These are phyloP conservation scores for Drosophila stalkeri DNA, from an alignment of 2,888 invertebrate species.

Conservation along the genomic window DNA sequence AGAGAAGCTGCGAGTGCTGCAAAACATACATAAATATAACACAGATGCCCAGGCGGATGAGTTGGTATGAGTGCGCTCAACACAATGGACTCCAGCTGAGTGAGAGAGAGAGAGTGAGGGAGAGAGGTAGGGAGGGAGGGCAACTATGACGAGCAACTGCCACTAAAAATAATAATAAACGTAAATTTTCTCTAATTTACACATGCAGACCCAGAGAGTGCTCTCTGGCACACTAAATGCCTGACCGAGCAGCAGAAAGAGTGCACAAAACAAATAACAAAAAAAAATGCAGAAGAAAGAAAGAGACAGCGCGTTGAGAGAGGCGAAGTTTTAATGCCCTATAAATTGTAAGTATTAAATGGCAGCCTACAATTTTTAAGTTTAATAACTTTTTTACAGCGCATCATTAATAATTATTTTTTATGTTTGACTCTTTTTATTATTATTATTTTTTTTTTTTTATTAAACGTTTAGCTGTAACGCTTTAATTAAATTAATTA, in stretches of 20 bases:
- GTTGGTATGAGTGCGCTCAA: constrained; percentile 43
- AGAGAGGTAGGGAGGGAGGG: neutral
- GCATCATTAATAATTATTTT: neutral
- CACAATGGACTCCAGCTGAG: constrained; percentile 65
- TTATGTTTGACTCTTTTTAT: neutral
- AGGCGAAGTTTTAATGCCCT: constrained; percentile 17
- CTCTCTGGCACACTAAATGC: constrained; percentile 15
- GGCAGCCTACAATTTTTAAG: neutral
- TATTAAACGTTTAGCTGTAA: neutral
- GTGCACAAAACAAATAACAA: neutral
- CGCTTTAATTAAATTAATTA: neutral
- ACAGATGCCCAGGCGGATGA: constrained; percentile 64
- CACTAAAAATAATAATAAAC: constrained; percentile 81
- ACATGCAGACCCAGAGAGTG: constrained; percentile 42
- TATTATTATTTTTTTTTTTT: neutral
- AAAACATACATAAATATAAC: constrained; percentile 74
- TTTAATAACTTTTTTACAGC: neutral
- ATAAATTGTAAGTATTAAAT: constrained; percentile 4
- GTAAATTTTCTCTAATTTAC: constrained; percentile 78
- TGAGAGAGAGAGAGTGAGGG: neutral
- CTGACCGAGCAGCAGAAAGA: constrained; percentile 11
- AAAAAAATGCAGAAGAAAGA: neutral
- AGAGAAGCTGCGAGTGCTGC: constrained; percentile 9
- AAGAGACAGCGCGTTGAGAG: neutral
- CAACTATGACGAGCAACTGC: constrained; percentile 66